Evolutionary conservation across 2,888 invertebrate species (phyloP), one percentile per base, ranked within the genome.

Genomic region (Carcina quercana): DNA sequence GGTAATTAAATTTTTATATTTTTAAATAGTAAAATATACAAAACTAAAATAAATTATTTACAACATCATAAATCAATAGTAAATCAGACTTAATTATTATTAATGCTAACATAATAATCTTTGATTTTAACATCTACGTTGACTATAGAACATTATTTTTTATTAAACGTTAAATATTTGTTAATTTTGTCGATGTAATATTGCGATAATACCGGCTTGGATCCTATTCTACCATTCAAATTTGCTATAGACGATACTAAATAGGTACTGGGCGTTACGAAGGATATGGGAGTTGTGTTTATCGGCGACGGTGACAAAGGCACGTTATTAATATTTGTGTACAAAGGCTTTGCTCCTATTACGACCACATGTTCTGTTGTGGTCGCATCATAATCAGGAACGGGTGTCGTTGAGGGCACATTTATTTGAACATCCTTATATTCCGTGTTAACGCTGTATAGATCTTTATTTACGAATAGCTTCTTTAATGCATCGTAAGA

Each of bases 141-240:
- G n/a, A n/a, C n/a, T n/a, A n/a, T n/a, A n/a, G n/a, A n/a, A n/a
- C n/a, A n/a, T n/a, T n/a, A n/a, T n/a, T n/a, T n/a, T n/a, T n/a
- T n/a, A n/a, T n/a, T 62, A 46, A 63, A 80, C 25, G 50, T 59
- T 38, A 83, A 60, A 61, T 83, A 83, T 42, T 72, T 78, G 47
- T 76, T 78, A 17, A 82, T 75, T 35, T 66, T 73, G 40, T 70
- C 60, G 15, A 82, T 66, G 50, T 64, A 82, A 21, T 59, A 61
- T 30, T 59, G 51, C 0, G 73, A 69, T 3, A 82, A 44, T 1
- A 74, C 45, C 0, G 80, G 78, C 30, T 67, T 78, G 2, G 55
- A 45, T 38, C 51, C 53, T 0, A 73, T 55, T 44, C 65, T 64
- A 28, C 71, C 68, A 29, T 59, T 69, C 15, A 78, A 59, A 52